Conservation (phyloP, 2,797 vertebrate genomes). For the Anguilla pacifica region DNA sequence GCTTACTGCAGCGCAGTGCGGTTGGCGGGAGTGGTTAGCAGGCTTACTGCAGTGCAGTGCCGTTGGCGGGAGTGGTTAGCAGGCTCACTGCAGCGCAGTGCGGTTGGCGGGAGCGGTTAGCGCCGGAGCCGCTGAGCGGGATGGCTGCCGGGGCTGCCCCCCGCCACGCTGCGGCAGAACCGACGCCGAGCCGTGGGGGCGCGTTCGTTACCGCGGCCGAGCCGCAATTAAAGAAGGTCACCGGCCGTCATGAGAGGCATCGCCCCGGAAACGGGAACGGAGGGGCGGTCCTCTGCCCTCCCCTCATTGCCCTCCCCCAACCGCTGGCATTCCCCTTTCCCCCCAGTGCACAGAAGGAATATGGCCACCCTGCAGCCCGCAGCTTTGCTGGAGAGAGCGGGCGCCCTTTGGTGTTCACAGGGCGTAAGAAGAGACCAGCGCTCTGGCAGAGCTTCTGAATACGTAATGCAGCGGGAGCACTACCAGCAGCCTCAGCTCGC, state of each 20-base stretch:
- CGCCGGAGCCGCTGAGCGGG: background rate
- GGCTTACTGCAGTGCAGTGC: background rate
- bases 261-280: background rate
- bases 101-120: background rate
- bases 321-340: background rate
- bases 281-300: no score
- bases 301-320: background rate
- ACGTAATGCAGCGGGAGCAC: background rate
- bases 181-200: background rate
- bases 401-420: background rate
- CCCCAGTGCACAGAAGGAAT: background rate
- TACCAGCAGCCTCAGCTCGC: background rate
- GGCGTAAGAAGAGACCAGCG: background rate
- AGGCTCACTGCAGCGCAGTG: background rate
- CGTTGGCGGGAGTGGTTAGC: background rate
- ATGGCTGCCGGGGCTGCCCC: background rate
- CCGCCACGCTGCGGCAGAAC: background rate
- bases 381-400: background rate
- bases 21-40: background rate
- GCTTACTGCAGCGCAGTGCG: background rate
- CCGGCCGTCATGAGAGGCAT: background rate
- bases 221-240: constrained; percentile 12
- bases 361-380: background rate
- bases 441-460: constrained; percentile 2
- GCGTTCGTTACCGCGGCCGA: background rate